Base-by-base conservation (phyloP, 2,888 invertebrate genomes). In the Seira ritae region DNA sequence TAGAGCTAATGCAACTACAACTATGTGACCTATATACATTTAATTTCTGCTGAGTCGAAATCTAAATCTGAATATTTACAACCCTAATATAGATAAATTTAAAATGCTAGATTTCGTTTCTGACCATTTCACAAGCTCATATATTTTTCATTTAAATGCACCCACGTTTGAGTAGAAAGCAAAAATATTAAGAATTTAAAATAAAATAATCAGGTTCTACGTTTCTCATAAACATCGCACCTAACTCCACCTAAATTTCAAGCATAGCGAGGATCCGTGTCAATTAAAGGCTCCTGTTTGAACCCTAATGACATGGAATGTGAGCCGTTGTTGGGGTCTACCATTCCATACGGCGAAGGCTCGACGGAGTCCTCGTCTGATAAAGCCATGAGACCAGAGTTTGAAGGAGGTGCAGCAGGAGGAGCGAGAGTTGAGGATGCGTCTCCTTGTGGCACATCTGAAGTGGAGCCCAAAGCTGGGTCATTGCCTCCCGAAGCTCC, bases 321-420 rank as follows among this genome's bases (percentile, higher is more conserved):
- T 68, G 65, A 23, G 68, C 84, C 76, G 50, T 73, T 82, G n/a
- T 24, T 74, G 12, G 81, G 76, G 24, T 55, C 76, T 3, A 82
- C 82, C 60, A 88, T 78, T 67, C 73, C 86, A 71, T 84, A 88
- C 3, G 31, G 31, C 31, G 73, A 3, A 3, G 85, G 83, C 69
- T 88, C 85, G 15, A 75, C 70, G 22, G 88, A 87, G 17, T 89
- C 89, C 23, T 89, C 89, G 74, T 89, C 89, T 20, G 89, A 89
- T 62, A 88, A 83, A 76, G 88, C 80, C 80, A 88, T 76, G 55
- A 89, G 75, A 76, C 88, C 87, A 83, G 86, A 77, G 68, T 81
- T 87, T 4, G 82, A 77, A 46, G 66, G 77, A 15, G 77, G 73
- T 37, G 77, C 60, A 22, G 66, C 17, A 10, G 67, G 6, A 24